Conservation (phyloP, 2,113 vertebrate species). For the Gopherus evgoodei region DNA sequence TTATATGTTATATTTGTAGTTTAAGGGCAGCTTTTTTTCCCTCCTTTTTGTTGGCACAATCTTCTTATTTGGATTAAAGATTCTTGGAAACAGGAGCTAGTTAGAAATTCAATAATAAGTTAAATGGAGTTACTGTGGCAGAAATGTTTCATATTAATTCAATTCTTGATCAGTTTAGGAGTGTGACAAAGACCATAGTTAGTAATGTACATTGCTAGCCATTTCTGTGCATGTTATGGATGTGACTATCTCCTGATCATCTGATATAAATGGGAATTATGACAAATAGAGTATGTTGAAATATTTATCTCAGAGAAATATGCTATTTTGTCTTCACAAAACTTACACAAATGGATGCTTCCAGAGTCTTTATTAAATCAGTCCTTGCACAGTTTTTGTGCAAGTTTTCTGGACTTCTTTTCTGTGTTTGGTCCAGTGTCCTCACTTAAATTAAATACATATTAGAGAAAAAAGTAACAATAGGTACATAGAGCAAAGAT, state of each 20-base stretch:
- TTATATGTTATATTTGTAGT: background rate
- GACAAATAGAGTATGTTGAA: background rate
- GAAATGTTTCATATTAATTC: background rate
- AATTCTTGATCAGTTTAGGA: background rate
- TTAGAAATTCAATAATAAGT: background rate
- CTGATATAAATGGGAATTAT: background rate
- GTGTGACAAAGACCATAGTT: no score
- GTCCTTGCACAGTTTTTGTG: background rate
- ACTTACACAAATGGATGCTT: background rate
- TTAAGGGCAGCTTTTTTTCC: background rate
- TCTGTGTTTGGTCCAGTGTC: background rate
- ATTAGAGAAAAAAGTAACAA: background rate
- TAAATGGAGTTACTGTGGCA: background rate
- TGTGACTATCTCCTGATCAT: background rate
- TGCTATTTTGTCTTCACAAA: background rate
- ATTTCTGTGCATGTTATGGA: no score
- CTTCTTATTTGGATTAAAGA: background rate
- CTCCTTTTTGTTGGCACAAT: background rate
- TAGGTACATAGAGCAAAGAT: background rate
- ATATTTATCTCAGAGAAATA: background rate
- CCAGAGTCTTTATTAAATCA: background rate
- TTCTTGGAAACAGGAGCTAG: background rate
- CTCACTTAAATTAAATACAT: background rate
- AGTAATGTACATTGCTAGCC: no score
- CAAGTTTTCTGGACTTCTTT: background rate